Evolutionary conservation across 2,113 vertebrate species (phyloP), one percentile per base, ranked within the genome.

Genomic region (Vulpes lagopus): DNA sequence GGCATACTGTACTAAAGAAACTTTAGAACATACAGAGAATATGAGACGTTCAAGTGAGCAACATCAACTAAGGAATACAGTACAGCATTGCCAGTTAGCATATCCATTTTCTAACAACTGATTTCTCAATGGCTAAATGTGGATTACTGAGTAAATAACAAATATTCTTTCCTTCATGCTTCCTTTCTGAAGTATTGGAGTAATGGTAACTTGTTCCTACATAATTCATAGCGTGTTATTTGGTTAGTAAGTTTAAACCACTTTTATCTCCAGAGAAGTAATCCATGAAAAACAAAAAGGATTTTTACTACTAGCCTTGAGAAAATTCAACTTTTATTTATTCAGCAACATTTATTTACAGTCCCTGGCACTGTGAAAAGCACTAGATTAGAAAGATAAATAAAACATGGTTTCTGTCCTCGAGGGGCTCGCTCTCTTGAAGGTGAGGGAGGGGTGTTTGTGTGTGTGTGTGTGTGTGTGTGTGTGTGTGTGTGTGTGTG

Each of bases 361-460:
- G 22, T 92, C 38, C 49, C 53, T 91, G 60, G 65, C 43, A 76
- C 73, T 93, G 35, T 96, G 76, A 55, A 76, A 83, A 96, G 57
- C 53, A 90, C 59, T 88, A 91, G 80, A 89, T 96, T 91, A 94
- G 88, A 95, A 96, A 96, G 64, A 96, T 87, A 97, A 96, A 89
- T 95, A 88, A 92, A 96, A 62, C 35, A 57, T 80, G 9, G 25
- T 92, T 96, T 98, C 79, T 94, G 30, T 74, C 57, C 69, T 94
- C 78, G 79, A 19, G 30, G 32, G 30, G 16, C 64, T 81, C 22
- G 22, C 12, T 87, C 8, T 65, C 79, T 89, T 96, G 2, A 17
- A 43, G 35, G 38, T 53, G 5, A 78, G 38, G 25, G 3, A 35
- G 5, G 3, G 35, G 12, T 32, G n/a, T n/a, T n/a, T n/a, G 20